A percentile compares a stretch with the other conserved stretches of the same genome.
phyloP scores from a whole-genome alignment of 2,888 invertebrate species.

The Phengaris alcon region DNA sequence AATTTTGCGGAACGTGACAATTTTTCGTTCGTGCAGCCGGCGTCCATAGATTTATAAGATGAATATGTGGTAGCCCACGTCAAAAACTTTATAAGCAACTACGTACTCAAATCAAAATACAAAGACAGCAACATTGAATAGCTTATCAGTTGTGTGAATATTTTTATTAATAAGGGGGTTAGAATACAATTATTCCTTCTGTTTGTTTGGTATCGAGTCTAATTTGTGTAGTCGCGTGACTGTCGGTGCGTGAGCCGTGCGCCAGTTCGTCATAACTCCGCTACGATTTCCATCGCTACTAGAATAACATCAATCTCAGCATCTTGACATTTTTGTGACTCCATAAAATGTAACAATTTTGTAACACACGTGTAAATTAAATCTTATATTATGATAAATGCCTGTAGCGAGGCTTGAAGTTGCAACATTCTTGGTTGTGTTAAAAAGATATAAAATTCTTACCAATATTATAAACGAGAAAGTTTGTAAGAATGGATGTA shows the following conservation, averaged over 20 bases:
- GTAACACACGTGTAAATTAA: conserved; percentile 6
- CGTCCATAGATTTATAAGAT: too few species aligned
- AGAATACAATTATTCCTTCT: neutral
- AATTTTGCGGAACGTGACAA: too few species aligned
- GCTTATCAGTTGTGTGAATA: neutral
- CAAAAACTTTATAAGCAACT: too few species aligned
- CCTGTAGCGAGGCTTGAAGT: neutral
- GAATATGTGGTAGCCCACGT: too few species aligned
- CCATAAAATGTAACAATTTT: conserved; percentile 5
- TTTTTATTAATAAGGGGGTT: neutral
- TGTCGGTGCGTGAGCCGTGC: neutral
- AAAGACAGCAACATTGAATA: too few species aligned
- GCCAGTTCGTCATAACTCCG: conserved; percentile 2
- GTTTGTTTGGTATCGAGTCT: neutral
- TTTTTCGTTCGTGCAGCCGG: too few species aligned
- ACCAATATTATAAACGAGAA: neutral
- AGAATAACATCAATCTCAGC: neutral
- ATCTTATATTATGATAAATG: neutral
- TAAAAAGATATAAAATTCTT: neutral
- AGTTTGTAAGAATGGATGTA: too few species aligned
- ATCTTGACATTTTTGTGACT: conserved; percentile 10
- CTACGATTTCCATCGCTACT: conserved; percentile 1
- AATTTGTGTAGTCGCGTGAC: conserved; percentile 10
- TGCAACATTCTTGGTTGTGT: neutral
- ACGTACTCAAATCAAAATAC: too few species aligned